These are phyloP conservation scores for Cathartes aura DNA, from an alignment of 2,113 vertebrate species.

Conservation along the genomic window DNA sequence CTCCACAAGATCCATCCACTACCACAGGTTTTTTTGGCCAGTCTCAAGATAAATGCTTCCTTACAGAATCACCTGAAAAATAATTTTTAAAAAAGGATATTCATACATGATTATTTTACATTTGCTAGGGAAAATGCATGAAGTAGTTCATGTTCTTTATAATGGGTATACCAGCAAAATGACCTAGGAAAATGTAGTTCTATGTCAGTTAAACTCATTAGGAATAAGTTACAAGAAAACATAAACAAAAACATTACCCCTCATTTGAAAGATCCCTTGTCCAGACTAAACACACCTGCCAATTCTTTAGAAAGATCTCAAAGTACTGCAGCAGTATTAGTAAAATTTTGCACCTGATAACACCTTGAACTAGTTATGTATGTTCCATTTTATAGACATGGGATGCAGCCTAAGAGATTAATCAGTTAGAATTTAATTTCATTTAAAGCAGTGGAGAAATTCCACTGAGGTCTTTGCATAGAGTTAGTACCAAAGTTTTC, in stretches of 20 bases:
- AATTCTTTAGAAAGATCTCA: background rate
- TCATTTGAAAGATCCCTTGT: background rate
- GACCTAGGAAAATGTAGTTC: background rate
- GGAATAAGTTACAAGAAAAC: background rate
- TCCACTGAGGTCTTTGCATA: background rate
- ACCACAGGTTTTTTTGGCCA: constrained; percentile 75
- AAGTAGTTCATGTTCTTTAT: background rate
- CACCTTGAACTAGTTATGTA: background rate
- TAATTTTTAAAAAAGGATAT: background rate
- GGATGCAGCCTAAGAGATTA: background rate
- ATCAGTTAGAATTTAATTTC: background rate
- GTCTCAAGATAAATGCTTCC: constrained; percentile 62
- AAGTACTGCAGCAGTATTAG: background rate
- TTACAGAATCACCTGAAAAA: constrained; percentile 77
- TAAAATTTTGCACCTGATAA: background rate
- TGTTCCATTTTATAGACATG: background rate
- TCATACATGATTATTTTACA: background rate
- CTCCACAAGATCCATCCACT: constrained; percentile 76
- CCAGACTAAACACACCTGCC: background rate
- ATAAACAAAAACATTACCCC: background rate
- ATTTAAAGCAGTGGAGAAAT: background rate
- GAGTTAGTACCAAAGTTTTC: background rate
- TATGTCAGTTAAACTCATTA: background rate
- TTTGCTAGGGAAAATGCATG: background rate
- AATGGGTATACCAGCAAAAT: background rate